Evolutionary conservation across 2,797 vertebrate species (phyloP).

Genomic region (Cyclopterus lumpus): DNA sequence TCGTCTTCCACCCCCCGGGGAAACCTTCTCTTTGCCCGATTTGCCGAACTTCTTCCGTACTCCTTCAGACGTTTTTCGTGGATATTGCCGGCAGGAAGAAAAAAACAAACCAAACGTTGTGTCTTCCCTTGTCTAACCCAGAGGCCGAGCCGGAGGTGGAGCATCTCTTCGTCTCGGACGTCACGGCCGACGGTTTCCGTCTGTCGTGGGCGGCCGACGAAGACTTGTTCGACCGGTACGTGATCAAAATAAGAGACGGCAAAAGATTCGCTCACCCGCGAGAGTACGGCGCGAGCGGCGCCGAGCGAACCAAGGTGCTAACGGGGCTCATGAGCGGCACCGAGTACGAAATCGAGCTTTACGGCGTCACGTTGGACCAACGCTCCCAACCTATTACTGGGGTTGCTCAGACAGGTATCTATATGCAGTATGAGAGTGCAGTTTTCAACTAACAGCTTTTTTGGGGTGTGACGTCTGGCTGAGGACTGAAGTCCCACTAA

Average conservation of each 20-base stretch:
- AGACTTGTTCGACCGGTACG: constrained; percentile 92
- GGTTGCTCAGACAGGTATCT: constrained; percentile 93
- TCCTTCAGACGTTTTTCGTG: constrained; percentile 34
- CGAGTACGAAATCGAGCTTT: constrained; percentile 94
- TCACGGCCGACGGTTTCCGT: constrained; percentile 90
- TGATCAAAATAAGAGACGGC: constrained; percentile 94
- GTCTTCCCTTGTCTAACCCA: constrained; percentile 81
- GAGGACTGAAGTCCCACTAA: constrained; percentile 34
- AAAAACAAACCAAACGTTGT: constrained; percentile 40
- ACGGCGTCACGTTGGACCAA: constrained; percentile 88
- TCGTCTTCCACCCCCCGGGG: constrained; percentile 27
- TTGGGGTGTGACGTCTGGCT: constrained; percentile 4
- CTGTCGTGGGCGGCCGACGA: constrained; percentile 94
- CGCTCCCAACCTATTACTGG: constrained; percentile 90
- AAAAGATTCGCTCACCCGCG: constrained; percentile 88
- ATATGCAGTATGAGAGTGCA: not conserved
- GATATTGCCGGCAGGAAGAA: constrained; percentile 6
- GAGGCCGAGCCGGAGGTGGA: constrained; percentile 96
- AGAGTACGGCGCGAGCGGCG: constrained; percentile 85
- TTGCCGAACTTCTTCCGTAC: constrained; percentile 40
- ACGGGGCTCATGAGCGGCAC: constrained; percentile 90
- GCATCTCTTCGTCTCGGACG: constrained; percentile 93
- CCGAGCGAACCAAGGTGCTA: constrained; percentile 89
- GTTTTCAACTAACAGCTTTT: constrained; percentile 34
- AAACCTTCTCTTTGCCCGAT: constrained; percentile 28